Evolutionary conservation across 1,140 invertebrate species (phyloP).

Genomic region (Cotesia chilonis): DNA sequence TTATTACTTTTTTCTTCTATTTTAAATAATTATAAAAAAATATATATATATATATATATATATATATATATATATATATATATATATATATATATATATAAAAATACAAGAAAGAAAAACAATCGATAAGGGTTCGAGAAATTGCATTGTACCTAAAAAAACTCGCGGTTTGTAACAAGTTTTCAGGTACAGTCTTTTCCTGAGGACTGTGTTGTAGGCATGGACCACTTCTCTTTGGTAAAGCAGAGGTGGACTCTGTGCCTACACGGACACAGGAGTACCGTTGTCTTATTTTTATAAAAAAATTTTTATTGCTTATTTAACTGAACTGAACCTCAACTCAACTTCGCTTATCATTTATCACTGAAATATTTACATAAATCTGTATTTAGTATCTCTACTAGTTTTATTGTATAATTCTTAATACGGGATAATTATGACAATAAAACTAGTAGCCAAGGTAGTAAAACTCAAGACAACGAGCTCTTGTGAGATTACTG

Average conservation of each 20-base stretch:
- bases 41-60: not conserved
- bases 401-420: slow-evolving; percentile 1
- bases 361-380: slow-evolving; percentile 29
- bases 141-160: slow-evolving; percentile 13
- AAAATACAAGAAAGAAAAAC: slow-evolving; percentile 13
- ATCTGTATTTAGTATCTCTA: slow-evolving; percentile 1
- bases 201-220: slow-evolving; percentile 66
- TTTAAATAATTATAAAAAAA: slow-evolving; percentile 20
- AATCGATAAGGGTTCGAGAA: not conserved
- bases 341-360: not conserved
- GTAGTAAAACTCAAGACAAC: slow-evolving; percentile 27
- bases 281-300: slow-evolving; percentile 47
- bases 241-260: slow-evolving; percentile 68
- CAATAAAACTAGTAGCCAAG: slow-evolving; percentile 41
- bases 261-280: slow-evolving; percentile 64
- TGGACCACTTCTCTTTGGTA: slow-evolving; percentile 66
- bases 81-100: too few relatives aligned
- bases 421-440: slow-evolving; percentile 35
- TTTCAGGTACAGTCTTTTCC: slow-evolving; percentile 69
- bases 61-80: too few relatives aligned
- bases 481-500: slow-evolving; percentile 59
- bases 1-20: slow-evolving; percentile 3
- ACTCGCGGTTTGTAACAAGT: slow-evolving; percentile 68
- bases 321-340: not conserved
- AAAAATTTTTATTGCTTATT: not conserved